A percentile compares a stretch with the other conserved stretches of the same genome.
Conservation (phyloP, 2,113 vertebrate genomes). For the Buteo buteo region DNA sequence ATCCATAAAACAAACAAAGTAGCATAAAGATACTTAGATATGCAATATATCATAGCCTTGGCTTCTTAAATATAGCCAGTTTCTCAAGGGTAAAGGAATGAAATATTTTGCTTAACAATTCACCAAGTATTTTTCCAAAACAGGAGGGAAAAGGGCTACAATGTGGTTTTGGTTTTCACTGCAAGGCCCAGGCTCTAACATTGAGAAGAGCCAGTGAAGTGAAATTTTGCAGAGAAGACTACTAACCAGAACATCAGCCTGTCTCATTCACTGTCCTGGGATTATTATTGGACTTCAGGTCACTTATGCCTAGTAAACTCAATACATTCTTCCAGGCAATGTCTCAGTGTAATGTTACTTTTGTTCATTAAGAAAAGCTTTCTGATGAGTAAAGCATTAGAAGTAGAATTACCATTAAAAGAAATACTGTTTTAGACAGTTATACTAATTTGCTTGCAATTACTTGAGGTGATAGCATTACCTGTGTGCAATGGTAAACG, state of each 20-base stretch:
- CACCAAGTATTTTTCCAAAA: not conserved
- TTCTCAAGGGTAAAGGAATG: not conserved
- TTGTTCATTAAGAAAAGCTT: not conserved
- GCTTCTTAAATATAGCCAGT: not conserved
- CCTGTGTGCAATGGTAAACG: not conserved
- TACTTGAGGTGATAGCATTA: not conserved
- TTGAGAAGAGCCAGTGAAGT: not conserved
- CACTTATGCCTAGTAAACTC: not conserved
- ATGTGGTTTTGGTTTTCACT: not conserved
- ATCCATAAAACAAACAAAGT: not conserved
- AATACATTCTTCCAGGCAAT: not conserved
- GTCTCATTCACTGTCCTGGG: not conserved
- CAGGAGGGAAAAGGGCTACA: not conserved
- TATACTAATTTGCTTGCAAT: not conserved
- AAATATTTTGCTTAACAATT: not conserved
- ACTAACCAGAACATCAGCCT: not conserved
- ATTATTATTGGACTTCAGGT: not conserved
- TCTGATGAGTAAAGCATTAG: not conserved
- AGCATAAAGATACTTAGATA: not conserved
- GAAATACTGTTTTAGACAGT: not conserved
- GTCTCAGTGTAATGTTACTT: not conserved
- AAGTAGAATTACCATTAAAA: not conserved
- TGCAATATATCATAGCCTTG: not conserved
- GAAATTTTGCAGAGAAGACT: not conserved
- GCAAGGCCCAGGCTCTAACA: not conserved